Evolutionary conservation across 2,113 vertebrate genomes (phyloP).

Genomic region (Peromyscus maniculatus): DNA sequence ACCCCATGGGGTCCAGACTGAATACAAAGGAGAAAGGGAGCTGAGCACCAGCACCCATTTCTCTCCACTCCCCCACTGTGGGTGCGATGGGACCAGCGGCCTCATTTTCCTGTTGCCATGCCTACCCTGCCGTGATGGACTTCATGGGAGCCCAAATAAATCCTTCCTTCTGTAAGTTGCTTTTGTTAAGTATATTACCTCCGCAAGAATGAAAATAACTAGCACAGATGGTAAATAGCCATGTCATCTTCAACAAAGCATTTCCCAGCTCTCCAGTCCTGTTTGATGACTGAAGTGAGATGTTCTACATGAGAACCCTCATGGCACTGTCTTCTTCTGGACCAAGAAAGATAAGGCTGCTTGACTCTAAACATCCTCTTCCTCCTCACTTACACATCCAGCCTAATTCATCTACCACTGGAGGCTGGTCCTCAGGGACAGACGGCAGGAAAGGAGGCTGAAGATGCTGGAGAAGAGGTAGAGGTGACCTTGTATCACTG

Average conservation of each 20-base stretch:
- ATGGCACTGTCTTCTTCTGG: not conserved
- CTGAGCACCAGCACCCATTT: not conserved
- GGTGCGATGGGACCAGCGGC: not conserved
- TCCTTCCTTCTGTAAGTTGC: not conserved
- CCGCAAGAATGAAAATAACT: not conserved
- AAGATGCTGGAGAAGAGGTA: too few relatives aligned
- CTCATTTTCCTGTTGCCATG: too few relatives aligned
- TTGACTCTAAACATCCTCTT: not conserved
- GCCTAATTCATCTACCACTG: too few relatives aligned
- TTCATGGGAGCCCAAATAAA: not conserved
- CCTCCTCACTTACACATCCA: rapidly evolving
- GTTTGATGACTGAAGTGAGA: not conserved
- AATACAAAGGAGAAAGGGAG: not conserved
- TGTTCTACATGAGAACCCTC: not conserved
- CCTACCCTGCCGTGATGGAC: too few relatives aligned
- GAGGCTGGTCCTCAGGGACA: not conserved
- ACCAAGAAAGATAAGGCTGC: not conserved
- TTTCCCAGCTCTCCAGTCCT: not conserved
- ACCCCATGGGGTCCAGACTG: not conserved
- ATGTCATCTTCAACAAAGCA: not conserved
- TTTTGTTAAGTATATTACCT: not conserved
- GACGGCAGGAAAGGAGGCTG: not conserved
- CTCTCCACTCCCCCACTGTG: not conserved
- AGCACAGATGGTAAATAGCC: not conserved
- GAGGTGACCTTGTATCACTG: not conserved